Evolutionary conservation across 2,797 vertebrate species (phyloP), one percentile per base, ranked within the genome.

Genomic region (Trematomus bernacchii): DNA sequence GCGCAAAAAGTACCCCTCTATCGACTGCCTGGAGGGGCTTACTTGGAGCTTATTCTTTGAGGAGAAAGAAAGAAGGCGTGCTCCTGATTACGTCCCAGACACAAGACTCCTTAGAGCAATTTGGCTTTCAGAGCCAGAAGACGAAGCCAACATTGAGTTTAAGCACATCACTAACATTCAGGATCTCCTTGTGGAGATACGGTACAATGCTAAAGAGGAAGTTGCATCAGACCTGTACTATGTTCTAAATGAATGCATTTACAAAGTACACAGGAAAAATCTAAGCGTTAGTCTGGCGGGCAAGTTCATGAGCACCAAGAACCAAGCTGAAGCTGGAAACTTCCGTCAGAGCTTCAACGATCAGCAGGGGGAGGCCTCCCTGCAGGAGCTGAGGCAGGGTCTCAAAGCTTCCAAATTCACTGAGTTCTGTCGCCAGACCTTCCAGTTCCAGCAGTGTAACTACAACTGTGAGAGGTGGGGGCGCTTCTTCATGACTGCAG

Each of bases 1-100:
- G 50, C 90, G 90, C 15, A 92, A 90, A 61, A 93, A 85, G 66
- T 93, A 94, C 53, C 52, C 70, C 0, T 89, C 80, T n/a, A 93
- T 94, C 1, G 89, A 91, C 18, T 94, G 93, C 40, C 78, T 93
- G 16, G 90, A 93, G 51, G 92, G 90, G 0, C 91, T 94, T 6
- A 92, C 93, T 5, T 94, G 93, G 93, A 91, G 92, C 51, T 74
- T 93, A 71, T 94, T 94, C 46, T 94, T 90, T 66, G 90, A 91
- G 66, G 88, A 93, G 73, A 91, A 67, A 30, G 90, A 90, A 52
- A 90, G 68, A 81, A 76, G 87, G 7, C 87, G 90, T 9, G 91
- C 92, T 42, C 80, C 86, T 21, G 80, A 91, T 84, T 92, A 90
- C 52, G 13, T 27, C 50, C 62, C 76, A 2, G 58, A 76, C 1